These are phyloP conservation scores for Aphidius ervi DNA, from an alignment of 1,140 invertebrate genomes.

Conservation along the genomic window DNA sequence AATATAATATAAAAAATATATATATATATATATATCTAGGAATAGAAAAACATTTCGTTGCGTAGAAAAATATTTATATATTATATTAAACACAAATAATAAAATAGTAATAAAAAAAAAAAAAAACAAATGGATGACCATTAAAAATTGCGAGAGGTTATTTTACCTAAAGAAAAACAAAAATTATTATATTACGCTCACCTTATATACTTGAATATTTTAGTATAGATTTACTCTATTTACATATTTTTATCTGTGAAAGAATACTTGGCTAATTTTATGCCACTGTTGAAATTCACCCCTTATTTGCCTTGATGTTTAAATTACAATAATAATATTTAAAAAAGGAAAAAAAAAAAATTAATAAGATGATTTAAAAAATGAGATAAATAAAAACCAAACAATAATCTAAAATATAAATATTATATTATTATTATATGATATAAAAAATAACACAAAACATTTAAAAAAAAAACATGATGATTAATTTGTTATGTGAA, in stretches of 20 bases:
- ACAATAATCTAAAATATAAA: too few species aligned
- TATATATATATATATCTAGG: too few species aligned
- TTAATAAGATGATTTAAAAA: slow-evolving; percentile 29
- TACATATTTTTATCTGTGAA: slow-evolving; percentile 55
- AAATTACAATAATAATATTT: slow-evolving; percentile 53
- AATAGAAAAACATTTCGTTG: too few species aligned
- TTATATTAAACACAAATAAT: too few species aligned
- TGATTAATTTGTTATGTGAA: slow-evolving; percentile 53
- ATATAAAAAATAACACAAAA: too few species aligned
- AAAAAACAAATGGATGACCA: slow-evolving; percentile 41
- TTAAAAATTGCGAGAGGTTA: slow-evolving; percentile 41
- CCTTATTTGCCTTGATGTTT: slow-evolving; percentile 55
- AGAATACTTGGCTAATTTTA: slow-evolving; percentile 54
- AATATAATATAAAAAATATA: too few species aligned
- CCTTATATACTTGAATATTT: slow-evolving; percentile 55
- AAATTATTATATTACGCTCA: slow-evolving; percentile 54
- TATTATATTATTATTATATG: too few species aligned
- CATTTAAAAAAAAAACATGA: slow-evolving; percentile 33
- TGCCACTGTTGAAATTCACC: slow-evolving; percentile 55
- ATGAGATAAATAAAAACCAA: slow-evolving; percentile 26
- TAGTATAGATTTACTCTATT: slow-evolving; percentile 58
- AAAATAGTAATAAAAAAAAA: neutral
- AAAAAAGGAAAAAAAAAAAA: slow-evolving; percentile 32
- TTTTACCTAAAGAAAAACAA: slow-evolving; percentile 45
- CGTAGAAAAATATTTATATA: too few species aligned